Base-by-base conservation (phyloP, 2,797 vertebrate species). In the Sebastes umbrosus region DNA sequence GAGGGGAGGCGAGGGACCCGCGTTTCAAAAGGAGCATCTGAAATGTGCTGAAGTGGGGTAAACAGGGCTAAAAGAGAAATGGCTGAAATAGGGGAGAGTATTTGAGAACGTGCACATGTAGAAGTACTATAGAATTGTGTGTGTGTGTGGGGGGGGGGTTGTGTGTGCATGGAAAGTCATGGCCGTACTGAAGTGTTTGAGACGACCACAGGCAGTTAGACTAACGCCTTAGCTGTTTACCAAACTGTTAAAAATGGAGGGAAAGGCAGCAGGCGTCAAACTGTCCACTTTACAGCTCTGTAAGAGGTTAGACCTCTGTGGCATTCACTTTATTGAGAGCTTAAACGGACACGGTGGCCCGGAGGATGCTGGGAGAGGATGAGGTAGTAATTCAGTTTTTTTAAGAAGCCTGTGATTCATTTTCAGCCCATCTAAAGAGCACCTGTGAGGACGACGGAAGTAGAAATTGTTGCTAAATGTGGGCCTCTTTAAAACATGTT, bases 61-160 rank as follows among this genome's bases (percentile, higher is more conserved):
- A 93, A 88, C 85, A 91, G 5, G 25, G 46, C 75, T 82, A n/a
- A 92, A 92, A 91, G 75, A 79, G 86, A 90, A 50, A 83, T 70
- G 24, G 36, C 71, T 90, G 75, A 84, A 87, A 79, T 39, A 58
- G 63, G 63, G 64, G 46, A 55, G 16, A 59, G 24, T 66, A 66
- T 62, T 55, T 36, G 59, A 66, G 8, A 77, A 20, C 43, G 16
- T 76, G 71, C 32, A 81, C 34, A 69, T 80, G 63, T 32, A 65
- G 18, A 71, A 76, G 52, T 50, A 72, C 22, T 39, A 62, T 1
- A 69, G 31, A 71, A 65, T n/a, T 71, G 50, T 74, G 16, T 50
- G 43, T 20, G 43, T 46, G 43, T 46, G 43, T 18, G 13, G 2
- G 13, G 3, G 39, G 3, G 14, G 46, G 8, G 12, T 24, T 80